These are phyloP conservation scores for Sinocyclocheilus grahami DNA, from an alignment of 2,113 vertebrate species.

Conservation along the genomic window DNA sequence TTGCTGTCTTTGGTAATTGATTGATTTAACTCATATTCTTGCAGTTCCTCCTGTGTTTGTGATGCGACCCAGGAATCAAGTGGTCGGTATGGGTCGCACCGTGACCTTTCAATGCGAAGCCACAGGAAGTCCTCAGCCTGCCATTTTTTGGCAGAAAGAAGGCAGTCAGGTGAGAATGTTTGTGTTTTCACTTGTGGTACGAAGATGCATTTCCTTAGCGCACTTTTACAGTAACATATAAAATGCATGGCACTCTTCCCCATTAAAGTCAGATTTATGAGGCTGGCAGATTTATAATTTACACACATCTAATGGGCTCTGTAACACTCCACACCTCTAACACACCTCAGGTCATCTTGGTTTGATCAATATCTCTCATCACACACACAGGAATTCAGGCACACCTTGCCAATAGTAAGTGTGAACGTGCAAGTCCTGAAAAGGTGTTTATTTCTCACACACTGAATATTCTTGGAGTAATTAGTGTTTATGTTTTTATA, in stretches of 20 bases:
- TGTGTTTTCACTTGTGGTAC: neutral
- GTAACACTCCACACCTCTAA: conserved; percentile 13
- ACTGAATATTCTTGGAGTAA: neutral
- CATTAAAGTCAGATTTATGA: conserved; percentile 48
- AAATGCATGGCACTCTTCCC: conserved; percentile 2
- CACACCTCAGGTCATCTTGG: neutral
- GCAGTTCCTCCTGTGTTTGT: conserved; percentile 94
- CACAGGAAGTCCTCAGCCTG: conserved; percentile 95
- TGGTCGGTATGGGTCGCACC: conserved; percentile 91
- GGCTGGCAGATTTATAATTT: conserved; percentile 41
- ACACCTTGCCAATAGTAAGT: neutral
- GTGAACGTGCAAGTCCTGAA: neutral
- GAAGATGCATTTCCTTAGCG: neutral
- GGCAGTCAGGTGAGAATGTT: conserved; percentile 89
- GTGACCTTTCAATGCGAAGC: conserved; percentile 98
- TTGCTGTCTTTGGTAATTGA: neutral
- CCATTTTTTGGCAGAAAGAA: conserved; percentile 97
- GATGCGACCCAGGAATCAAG: conserved; percentile 93
- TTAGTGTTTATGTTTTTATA: neutral
- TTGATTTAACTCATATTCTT: conserved; percentile 49
- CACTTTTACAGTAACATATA: conserved; percentile 23
- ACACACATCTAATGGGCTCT: conserved; percentile 34
- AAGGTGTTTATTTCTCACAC: neutral
- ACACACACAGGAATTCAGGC: neutral
- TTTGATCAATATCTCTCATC: neutral